These are phyloP conservation scores for Meles meles DNA, from an alignment of 2,113 vertebrate genomes.

Conservation along the genomic window DNA sequence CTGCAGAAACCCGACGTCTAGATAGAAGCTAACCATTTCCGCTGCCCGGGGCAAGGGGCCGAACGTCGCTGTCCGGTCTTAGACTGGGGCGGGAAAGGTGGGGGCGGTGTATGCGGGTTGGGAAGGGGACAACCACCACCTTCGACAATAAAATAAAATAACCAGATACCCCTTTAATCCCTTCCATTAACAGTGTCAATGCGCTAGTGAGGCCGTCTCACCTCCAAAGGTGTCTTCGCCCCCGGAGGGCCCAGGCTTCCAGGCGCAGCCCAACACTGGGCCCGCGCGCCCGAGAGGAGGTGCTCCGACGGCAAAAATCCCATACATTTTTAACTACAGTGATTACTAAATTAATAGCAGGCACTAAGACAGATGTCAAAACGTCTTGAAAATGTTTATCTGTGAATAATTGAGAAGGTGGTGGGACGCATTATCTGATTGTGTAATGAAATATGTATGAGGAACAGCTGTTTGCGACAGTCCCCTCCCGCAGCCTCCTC, in stretches of 20 bases:
- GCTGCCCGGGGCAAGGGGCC: not conserved
- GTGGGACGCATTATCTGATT: slow-evolving; percentile 91
- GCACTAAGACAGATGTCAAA: slow-evolving; percentile 94
- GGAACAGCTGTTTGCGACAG: slow-evolving; percentile 91
- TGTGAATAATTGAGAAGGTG: slow-evolving; percentile 91
- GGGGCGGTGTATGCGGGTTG: not conserved
- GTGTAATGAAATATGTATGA: slow-evolving; percentile 95
- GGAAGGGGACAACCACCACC: not conserved
- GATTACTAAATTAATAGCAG: slow-evolving; percentile 90
- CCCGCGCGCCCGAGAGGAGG: slow-evolving; percentile 44
- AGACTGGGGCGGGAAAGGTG: not conserved
- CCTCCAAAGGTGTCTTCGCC: slow-evolving; percentile 46
- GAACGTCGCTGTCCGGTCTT: not conserved
- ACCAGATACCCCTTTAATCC: slow-evolving; percentile 30
- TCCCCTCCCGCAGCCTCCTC: slow-evolving; percentile 80
- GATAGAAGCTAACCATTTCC: not conserved
- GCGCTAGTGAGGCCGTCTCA: not conserved
- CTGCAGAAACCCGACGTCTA: not conserved
- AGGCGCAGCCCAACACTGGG: slow-evolving; percentile 25
- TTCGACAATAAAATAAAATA: slow-evolving; percentile 39
- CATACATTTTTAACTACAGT: slow-evolving; percentile 88
- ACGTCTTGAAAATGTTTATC: slow-evolving; percentile 94
- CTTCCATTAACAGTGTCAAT: slow-evolving; percentile 37
- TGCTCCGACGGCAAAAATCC: slow-evolving; percentile 76
- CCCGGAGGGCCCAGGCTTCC: not conserved